These are phyloP conservation scores for Uloborus plumipes DNA, from an alignment of 2,888 invertebrate genomes.

Conservation along the genomic window DNA sequence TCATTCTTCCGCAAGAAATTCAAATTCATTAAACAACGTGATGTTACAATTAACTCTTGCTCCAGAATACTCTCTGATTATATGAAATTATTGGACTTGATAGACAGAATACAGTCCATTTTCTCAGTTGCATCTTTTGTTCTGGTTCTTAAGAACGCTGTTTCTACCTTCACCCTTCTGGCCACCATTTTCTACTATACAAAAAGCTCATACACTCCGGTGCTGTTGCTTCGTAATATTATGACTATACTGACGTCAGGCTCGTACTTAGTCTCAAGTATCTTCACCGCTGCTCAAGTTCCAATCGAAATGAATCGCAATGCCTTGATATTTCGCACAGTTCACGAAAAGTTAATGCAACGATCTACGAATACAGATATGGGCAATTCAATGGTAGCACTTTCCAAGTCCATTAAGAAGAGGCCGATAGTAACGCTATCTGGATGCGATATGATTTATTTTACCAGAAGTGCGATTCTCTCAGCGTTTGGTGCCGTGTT, in stretches of 20 bases:
- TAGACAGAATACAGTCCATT: background rate
- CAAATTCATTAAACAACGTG: too few species aligned
- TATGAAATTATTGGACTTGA: background rate
- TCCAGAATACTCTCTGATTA: background rate
- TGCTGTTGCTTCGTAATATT: background rate
- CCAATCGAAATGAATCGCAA: background rate
- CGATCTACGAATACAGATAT: background rate
- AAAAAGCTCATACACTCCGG: background rate
- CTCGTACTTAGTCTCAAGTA: background rate
- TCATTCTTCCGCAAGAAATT: too few species aligned
- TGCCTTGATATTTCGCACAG: too few species aligned
- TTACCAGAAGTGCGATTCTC: constrained; percentile 5
- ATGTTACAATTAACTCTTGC: too few species aligned
- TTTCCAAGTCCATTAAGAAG: constrained; percentile 9
- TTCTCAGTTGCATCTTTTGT: background rate
- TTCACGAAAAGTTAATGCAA: too few species aligned
- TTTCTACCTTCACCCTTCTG: constrained; percentile 1
- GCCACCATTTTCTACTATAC: constrained; percentile 5
- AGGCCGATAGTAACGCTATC: background rate
- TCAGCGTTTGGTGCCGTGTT: background rate
- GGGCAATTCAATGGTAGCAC: background rate
- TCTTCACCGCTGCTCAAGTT: constrained; percentile 3
- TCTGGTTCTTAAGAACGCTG: background rate
- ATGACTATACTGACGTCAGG: background rate
- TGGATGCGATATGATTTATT: constrained; percentile 3